These are phyloP conservation scores for Oscheius onirici DNA, from an alignment of 2,888 invertebrate species.

Conservation along the genomic window DNA sequence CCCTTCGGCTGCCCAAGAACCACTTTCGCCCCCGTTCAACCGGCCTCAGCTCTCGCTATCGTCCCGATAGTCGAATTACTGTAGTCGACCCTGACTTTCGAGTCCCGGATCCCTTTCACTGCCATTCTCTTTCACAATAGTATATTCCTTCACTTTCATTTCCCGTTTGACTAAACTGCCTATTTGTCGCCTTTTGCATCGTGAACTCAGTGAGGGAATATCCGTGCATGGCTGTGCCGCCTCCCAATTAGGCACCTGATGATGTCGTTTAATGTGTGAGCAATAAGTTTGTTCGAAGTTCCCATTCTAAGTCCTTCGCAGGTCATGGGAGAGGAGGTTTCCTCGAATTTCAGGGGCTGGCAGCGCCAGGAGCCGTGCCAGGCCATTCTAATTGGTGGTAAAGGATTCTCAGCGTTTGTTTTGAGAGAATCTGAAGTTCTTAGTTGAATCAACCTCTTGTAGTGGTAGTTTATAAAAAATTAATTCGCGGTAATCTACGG, in stretches of 20 bases:
- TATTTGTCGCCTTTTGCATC: background rate
- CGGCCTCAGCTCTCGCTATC: slow-evolving; percentile 29
- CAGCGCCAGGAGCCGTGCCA: slow-evolving; percentile 4
- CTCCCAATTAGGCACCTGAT: slow-evolving; percentile 15
- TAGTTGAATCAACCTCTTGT: no score
- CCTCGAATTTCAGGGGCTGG: slow-evolving; percentile 22
- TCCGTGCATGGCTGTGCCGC: slow-evolving; percentile 15
- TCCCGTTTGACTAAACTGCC: background rate
- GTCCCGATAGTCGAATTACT: slow-evolving; percentile 22
- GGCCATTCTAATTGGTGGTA: background rate
- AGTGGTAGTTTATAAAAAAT: no score
- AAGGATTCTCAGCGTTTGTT: no score
- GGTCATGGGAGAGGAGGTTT: background rate
- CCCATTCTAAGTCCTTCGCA: background rate
- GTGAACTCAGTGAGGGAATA: background rate
- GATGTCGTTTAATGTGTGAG: background rate
- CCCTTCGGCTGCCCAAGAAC: slow-evolving; percentile 13
- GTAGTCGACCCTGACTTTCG: slow-evolving; percentile 12
- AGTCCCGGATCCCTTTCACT: background rate
- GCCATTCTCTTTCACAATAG: background rate
- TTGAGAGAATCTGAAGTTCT: no score
- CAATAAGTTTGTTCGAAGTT: background rate
- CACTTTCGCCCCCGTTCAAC: slow-evolving; percentile 15
- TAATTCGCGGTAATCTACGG: no score
- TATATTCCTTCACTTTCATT: background rate